A percentile compares a stretch with the other conserved stretches of the same genome.
Evolutionary conservation across 2,797 vertebrate species (phyloP).

Genomic region (Helostoma temminkii): DNA sequence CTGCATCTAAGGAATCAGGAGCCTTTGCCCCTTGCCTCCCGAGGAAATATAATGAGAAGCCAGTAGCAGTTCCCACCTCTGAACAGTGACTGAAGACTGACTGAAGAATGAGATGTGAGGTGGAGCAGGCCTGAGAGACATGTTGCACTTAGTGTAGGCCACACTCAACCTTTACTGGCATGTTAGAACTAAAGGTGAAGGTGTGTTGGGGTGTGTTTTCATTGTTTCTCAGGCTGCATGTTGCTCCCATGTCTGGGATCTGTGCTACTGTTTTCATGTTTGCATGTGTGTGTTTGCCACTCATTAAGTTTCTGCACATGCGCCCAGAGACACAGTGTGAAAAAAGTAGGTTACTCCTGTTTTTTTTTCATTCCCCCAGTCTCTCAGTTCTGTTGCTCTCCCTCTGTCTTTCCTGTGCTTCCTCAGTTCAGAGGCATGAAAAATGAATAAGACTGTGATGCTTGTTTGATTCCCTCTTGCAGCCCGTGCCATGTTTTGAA

Average conservation of each 20-base stretch:
- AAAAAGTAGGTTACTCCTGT: constrained; percentile 69
- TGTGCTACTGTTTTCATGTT: constrained; percentile 15
- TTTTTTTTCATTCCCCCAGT: constrained; percentile 37
- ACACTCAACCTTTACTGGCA: constrained; percentile 5
- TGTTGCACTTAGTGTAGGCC: constrained; percentile 25
- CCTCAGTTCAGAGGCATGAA: constrained; percentile 54
- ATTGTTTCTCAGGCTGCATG: too few relatives aligned
- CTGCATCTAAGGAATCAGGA: constrained; percentile 52
- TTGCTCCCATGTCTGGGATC: constrained; percentile 2
- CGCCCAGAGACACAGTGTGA: constrained; percentile 24
- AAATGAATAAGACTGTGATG: constrained; percentile 65
- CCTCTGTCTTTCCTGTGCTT: constrained; percentile 36
- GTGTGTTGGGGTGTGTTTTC: neutral
- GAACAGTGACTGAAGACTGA: constrained; percentile 16
- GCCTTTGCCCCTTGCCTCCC: constrained; percentile 55
- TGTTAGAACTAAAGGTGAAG: neutral
- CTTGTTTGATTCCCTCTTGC: constrained; percentile 61
- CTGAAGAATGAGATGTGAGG: too few relatives aligned
- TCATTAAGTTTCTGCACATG: constrained; percentile 57
- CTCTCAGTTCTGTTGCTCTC: constrained; percentile 56
- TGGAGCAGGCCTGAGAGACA: constrained; percentile 36
- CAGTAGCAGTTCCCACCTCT: constrained; percentile 19
- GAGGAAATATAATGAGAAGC: constrained; percentile 66
- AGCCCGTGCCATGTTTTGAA: constrained; percentile 51
- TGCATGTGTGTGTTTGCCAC: constrained; percentile 27